Evolutionary conservation across 1,140 invertebrate species (phyloP), one percentile per base, ranked within the genome.

Genomic region (Drosophila leontia): DNA sequence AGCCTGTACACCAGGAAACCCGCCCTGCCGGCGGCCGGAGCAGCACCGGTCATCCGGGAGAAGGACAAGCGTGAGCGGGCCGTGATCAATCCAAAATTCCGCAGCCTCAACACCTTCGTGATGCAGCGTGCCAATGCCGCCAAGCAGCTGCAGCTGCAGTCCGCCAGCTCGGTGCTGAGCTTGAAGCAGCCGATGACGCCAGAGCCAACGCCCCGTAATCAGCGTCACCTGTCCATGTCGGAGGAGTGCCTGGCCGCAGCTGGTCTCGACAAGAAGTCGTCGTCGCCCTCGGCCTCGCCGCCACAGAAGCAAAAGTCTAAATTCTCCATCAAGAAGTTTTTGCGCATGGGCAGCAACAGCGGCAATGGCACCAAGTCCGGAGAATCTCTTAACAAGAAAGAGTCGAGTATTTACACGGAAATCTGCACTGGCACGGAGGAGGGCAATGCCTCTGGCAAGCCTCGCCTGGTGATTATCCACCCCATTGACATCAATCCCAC

Each of bases 381-480:
- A 7, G 91, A 83, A 12, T 78, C 81, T 26, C 34, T 90, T 8
- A 45, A 69, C 78, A 92, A 93, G 58, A 85, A 84, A 67, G 91
- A 91, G n/a, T 53, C 63, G n/a, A 81, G 84, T 23, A 64, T 91
- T 57, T 93, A 93, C 59, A 86, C 92, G 12, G 92, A 92, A 70
- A 93, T 92, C 7, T 88, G 82, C 44, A 92, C 91, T 0, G 88
- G 86, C 4, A 84, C 86, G 6, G 92, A 92, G 15, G 68, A 80
- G 15, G 74, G 76, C 50, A 78, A 55, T 45, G 71, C 88, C 4
- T 42, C 74, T 0, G 92, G 91, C 44, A 96, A 96, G 83, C 95
- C 96, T 0, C 94, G 96, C 19, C 93, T 97, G 11, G 96, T 97
- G 47, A 98, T 98, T 53, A 97, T 98, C 74, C 97, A 98, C 94